These are phyloP conservation scores for Alethe diademata DNA, from an alignment of 2,113 vertebrate genomes.

Conservation along the genomic window DNA sequence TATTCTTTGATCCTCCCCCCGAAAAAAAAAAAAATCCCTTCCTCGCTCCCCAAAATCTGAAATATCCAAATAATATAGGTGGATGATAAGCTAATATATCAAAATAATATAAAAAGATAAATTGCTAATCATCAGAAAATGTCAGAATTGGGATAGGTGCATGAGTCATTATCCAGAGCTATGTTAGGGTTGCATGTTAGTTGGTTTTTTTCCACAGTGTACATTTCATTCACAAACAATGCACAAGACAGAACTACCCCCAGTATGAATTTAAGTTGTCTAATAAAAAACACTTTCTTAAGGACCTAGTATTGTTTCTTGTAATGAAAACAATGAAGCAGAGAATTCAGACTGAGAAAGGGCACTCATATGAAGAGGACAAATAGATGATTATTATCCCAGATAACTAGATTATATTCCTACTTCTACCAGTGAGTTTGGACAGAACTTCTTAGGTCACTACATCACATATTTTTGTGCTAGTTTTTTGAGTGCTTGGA, in stretches of 20 bases:
- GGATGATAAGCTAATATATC: background rate
- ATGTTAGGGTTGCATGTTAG: background rate
- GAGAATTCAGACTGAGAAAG: background rate
- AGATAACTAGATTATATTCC: background rate
- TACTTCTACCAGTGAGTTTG: background rate
- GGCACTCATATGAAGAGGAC: background rate
- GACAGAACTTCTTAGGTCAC: background rate
- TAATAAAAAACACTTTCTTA: background rate
- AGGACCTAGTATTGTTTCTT: background rate
- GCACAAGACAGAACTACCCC: background rate
- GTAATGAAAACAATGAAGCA: background rate
- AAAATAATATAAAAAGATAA: accelerated
- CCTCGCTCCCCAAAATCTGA: background rate
- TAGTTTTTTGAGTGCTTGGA: background rate
- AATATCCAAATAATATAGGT: background rate
- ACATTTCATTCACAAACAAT: background rate
- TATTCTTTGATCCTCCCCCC: background rate
- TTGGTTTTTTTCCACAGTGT: background rate
- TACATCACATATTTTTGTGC: background rate
- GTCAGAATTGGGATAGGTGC: background rate
- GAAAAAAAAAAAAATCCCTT: background rate
- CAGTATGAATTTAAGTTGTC: background rate
- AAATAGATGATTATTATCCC: background rate
- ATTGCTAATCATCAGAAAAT: background rate
- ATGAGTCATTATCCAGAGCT: background rate